Base-by-base conservation (phyloP, 2,888 invertebrate species). In the Sycophila texana region DNA sequence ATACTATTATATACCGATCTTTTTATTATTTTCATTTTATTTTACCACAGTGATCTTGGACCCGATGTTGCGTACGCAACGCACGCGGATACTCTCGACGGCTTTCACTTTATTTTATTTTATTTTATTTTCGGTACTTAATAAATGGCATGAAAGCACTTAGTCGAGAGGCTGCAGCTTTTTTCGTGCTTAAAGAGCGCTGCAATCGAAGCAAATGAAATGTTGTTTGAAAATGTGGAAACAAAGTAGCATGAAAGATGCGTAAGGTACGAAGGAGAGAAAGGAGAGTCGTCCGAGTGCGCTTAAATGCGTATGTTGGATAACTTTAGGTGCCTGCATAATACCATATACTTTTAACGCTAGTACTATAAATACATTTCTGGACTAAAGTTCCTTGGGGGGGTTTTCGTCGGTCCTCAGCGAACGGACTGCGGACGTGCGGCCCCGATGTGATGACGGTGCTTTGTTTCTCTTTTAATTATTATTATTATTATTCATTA, bases 371-470 rank as follows among this genome's bases (percentile, higher is more conserved):
- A 61, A 80, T 83, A 85, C 83, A 83, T 86, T 87, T 88, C 85
- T 88, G 88, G 86, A 88, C 87, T 88, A 88, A 88, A 89, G 89
- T 89, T 89, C 89, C 88, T 89, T 86, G 84, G 86, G 85, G 85
- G 86, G 85, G 80, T 72, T 80, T 83, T 71, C 75, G 66, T 39
- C 55, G 66, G 65, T 78, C 66, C 78, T 77, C 82, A 83, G 77
- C 73, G 66, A 76, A 74, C 68, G 65, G 70, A 81, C 70, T 74
- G 76, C 82, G 80, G 82, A 83, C 82, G 84, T 83, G 84, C 85
- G 83, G 83, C 86, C 87, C 88, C 85, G 86, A 88, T 89, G 89
- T 89, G 89, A 89, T 89, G 88, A 89, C 87, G 89, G 88, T 89
- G 89, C 89, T 89, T 89, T 88, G 87, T 89, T 89, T 89, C 88